Conservation (phyloP, 2,888 invertebrate genomes). For the Diarsia brunnea region DNA sequence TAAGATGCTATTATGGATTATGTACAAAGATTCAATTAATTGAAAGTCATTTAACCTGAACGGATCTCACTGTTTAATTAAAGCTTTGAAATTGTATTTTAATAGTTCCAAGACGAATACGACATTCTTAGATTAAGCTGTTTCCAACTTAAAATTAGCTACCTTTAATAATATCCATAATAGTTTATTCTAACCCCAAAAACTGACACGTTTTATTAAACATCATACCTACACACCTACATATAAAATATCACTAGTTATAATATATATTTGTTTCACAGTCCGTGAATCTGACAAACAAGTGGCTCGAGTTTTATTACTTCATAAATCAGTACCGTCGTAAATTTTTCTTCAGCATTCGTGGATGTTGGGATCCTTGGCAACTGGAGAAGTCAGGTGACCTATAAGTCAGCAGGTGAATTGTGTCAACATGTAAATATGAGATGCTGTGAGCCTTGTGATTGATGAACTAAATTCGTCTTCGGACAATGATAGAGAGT, state of each 20-base stretch:
- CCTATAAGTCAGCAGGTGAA: constrained; percentile 77
- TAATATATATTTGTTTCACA: constrained; percentile 56
- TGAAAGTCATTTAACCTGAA: neutral
- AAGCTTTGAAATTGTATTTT: neutral
- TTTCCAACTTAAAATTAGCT: neutral
- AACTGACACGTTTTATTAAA: constrained; percentile 37
- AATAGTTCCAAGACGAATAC: neutral
- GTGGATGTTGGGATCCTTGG: constrained; percentile 75
- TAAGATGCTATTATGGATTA: neutral
- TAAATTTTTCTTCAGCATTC: constrained; percentile 76
- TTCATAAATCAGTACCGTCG: constrained; percentile 76
- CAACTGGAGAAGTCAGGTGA: constrained; percentile 83
- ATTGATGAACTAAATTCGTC: constrained; percentile 58
- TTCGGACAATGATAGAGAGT: constrained; percentile 60
- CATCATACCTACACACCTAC: constrained; percentile 8
- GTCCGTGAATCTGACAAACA: constrained; percentile 69
- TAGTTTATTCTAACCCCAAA: constrained; percentile 21
- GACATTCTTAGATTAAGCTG: neutral
- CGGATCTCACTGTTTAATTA: neutral
- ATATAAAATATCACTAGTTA: constrained; percentile 38
- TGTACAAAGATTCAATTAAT: neutral
- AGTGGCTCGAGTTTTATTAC: constrained; percentile 74
- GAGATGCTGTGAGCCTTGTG: constrained; percentile 57
- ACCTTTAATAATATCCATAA: neutral
- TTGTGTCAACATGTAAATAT: constrained; percentile 68